Base-by-base conservation (phyloP, 2,797 vertebrate species). In the Sarcophilus harrisii region DNA sequence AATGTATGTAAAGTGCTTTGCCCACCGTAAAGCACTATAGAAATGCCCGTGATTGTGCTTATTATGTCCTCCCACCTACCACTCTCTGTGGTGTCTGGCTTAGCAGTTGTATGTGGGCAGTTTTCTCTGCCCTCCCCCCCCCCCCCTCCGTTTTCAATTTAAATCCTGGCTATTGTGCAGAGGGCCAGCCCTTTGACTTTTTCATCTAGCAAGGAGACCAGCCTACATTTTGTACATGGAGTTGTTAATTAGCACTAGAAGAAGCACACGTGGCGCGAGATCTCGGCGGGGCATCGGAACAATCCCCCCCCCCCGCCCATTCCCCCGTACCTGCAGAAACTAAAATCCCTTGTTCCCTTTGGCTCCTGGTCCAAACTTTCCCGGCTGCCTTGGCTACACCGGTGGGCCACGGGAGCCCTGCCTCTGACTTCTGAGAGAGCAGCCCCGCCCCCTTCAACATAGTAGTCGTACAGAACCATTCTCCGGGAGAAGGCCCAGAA, bases 401-500 rank as follows among this genome's bases (percentile, higher is more conserved):
- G 13, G 13, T 62, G 12, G 32, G 62, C 62, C 18, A 16, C 62
- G 21, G 62, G 62, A 38, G 32, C 62, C n/a, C n/a, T 73, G 62
- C n/a, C 32, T 73, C 32, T 4, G 62, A 18, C 62, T n/a, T 73
- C 62, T n/a, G 5, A n/a, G 60, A 60, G 59, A 30, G 8, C 60
- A 29, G 29, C 11, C 30, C 13, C n/a, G n/a, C n/a, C 62, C 32
- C 14, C 62, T n/a, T 66, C 12, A n/a, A 60, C 29, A 30, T 30
- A 30, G 32, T 66, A n/a, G 62, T 32, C 1, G 1, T 32, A 16
- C 32, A 5, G 30, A 66, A 1, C 60, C 32, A 11, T 62, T 62
- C 60, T 16, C 12, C 4, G 60, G 60, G 60, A 4, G 60, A 30
- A 90, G 81, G 55, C 58, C 21, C 24, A 95, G 97, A 97, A 93